phyloP scores from a whole-genome alignment of 2,797 vertebrate genomes.

The Scyliorhinus canicula region DNA sequence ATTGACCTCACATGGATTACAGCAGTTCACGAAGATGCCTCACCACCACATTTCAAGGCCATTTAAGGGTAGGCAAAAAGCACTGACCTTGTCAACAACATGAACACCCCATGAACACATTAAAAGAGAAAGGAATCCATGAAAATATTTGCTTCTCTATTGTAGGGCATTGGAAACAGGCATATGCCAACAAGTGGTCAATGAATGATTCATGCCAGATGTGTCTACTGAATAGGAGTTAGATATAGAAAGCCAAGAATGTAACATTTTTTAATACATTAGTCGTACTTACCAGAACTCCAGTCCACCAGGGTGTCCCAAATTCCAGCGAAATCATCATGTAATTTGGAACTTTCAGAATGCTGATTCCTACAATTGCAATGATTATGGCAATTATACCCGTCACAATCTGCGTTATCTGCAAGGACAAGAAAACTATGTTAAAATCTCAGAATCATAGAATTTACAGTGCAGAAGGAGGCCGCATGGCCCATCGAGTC shows the following conservation, averaged over 20 bases:
- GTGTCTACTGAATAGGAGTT: neutral
- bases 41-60: no score
- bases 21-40: no score
- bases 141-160: neutral
- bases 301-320: neutral
- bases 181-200: neutral
- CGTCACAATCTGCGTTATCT: neutral
- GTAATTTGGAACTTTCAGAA: fast-evolving
- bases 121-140: neutral
- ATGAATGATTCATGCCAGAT: neutral
- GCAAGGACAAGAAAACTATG: neutral
- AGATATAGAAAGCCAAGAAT: neutral
- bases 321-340: fast-evolving
- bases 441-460: no score
- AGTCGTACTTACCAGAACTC: neutral
- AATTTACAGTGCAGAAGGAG: no score
- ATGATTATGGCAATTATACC: neutral
- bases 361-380: neutral
- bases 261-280: neutral
- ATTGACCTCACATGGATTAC: no score
- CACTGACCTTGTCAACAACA: no score
- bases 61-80: no score
- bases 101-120: neutral
- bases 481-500: no score
- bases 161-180: neutral